Conservation (phyloP, 2,113 vertebrate genomes). For the Eptatretus burgeri region DNA sequence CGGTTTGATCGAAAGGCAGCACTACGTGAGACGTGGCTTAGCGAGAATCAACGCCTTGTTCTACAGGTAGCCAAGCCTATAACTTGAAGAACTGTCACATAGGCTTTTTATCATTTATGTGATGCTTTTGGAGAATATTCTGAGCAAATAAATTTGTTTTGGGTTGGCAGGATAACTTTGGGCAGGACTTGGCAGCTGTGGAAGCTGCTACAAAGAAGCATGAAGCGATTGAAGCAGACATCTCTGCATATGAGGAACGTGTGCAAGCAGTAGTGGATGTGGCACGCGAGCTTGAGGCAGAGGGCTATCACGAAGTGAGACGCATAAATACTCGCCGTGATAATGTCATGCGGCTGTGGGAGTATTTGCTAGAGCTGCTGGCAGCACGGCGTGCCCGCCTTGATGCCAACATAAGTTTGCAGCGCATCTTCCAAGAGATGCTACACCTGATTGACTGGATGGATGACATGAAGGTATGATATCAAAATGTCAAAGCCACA, state of each 20-base stretch:
- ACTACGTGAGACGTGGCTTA: slow-evolving; percentile 93
- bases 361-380: slow-evolving; percentile 70
- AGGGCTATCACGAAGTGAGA: slow-evolving; percentile 72
- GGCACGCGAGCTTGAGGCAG: slow-evolving; percentile 48
- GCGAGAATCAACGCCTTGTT: slow-evolving; percentile 76
- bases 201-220: slow-evolving; percentile 88
- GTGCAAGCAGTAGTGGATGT: slow-evolving; percentile 65
- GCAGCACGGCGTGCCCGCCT: slow-evolving; percentile 44
- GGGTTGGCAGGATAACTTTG: slow-evolving; percentile 54
- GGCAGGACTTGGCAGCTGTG: slow-evolving; percentile 81
- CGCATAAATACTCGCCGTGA: slow-evolving; percentile 53
- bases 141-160: no score
- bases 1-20: slow-evolving; percentile 87
- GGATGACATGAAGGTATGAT: slow-evolving; percentile 79
- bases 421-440: slow-evolving; percentile 94
- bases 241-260: slow-evolving; percentile 60
- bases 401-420: slow-evolving; percentile 69
- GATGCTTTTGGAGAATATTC: no score
- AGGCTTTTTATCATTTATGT: no score
- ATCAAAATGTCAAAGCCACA: fast-evolving
- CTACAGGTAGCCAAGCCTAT: slow-evolving; percentile 37
- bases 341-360: slow-evolving; percentile 75
- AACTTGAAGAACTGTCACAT: no score
- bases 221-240: slow-evolving; percentile 81
- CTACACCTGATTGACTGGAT: slow-evolving; percentile 97